Evolutionary conservation across 2,113 vertebrate genomes (phyloP).

Genomic region (Brachyistius frenatus): DNA sequence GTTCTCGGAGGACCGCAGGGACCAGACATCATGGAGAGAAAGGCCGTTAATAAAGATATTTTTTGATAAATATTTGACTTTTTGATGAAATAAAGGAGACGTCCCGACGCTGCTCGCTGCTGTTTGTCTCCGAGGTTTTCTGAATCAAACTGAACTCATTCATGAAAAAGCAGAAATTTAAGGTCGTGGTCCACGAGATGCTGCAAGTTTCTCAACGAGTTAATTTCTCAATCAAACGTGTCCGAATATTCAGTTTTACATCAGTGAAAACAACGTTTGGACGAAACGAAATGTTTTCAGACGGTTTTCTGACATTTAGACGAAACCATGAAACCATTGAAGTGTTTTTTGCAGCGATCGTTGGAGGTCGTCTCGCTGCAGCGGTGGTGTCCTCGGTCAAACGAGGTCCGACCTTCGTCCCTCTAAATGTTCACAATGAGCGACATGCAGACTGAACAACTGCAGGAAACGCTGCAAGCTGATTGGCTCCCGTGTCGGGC

Average conservation of each 20-base stretch:
- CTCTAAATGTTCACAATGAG: too few species aligned
- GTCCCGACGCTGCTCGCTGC: not conserved
- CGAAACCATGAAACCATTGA: too few species aligned
- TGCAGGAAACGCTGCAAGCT: not conserved
- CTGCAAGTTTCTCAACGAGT: not conserved
- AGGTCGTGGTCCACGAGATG: too few species aligned
- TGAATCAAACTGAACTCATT: too few species aligned
- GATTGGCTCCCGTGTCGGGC: not conserved
- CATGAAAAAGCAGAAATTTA: not conserved
- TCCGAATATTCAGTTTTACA: not conserved
- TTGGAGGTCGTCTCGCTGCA: too few species aligned
- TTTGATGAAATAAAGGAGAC: conserved; percentile 45
- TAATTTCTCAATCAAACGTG: not conserved
- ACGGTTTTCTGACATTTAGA: too few species aligned
- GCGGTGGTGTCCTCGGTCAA: too few species aligned
- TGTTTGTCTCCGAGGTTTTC: not conserved
- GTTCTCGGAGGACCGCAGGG: not conserved
- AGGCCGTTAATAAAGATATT: not conserved
- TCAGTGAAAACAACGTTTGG: too few species aligned
- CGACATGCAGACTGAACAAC: too few species aligned
- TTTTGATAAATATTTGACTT: conserved; percentile 17
- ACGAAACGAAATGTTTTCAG: too few species aligned
- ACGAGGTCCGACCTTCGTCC: too few species aligned
- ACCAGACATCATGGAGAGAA: conserved; percentile 2
- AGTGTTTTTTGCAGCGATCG: too few species aligned